A percentile compares a stretch with the other conserved stretches of the same genome.
Evolutionary conservation across 2,888 invertebrate genomes (phyloP).

Genomic region (Dorcus hopei): DNA sequence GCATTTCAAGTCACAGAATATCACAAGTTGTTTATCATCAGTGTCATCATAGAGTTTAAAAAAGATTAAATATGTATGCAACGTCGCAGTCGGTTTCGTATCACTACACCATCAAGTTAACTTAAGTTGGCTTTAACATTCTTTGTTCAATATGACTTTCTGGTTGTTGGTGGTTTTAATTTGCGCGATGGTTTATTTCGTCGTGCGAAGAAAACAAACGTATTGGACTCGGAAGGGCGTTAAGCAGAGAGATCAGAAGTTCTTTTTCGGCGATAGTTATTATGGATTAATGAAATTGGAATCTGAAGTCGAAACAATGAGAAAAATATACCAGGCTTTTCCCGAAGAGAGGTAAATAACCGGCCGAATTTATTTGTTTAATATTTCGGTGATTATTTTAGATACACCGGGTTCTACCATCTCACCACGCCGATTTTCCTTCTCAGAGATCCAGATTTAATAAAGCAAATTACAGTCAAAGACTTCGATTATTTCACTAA

Average conservation of each 20-base stretch:
- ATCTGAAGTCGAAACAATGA: neutral
- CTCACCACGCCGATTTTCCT: constrained; percentile 26
- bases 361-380: neutral
- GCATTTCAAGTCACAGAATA: no score
- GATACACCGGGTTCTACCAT: constrained; percentile 32
- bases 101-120: no score
- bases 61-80: no score
- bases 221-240: neutral
- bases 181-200: neutral
- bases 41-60: no score
- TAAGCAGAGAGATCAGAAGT: neutral
- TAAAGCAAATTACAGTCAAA: constrained; percentile 43
- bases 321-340: neutral
- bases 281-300: no score
- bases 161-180: neutral
- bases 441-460: constrained; percentile 37
- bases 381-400: constrained; percentile 8
- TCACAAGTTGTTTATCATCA: no score
- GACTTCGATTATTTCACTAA: constrained; percentile 46
- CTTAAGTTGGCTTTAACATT: no score
- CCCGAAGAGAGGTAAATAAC: neutral
- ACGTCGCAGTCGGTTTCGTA: no score
- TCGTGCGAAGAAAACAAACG: neutral
- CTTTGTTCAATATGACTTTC: neutral
- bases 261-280: neutral